Conservation (phyloP, 2,888 invertebrate genomes). For the Invenusta paracnida region DNA sequence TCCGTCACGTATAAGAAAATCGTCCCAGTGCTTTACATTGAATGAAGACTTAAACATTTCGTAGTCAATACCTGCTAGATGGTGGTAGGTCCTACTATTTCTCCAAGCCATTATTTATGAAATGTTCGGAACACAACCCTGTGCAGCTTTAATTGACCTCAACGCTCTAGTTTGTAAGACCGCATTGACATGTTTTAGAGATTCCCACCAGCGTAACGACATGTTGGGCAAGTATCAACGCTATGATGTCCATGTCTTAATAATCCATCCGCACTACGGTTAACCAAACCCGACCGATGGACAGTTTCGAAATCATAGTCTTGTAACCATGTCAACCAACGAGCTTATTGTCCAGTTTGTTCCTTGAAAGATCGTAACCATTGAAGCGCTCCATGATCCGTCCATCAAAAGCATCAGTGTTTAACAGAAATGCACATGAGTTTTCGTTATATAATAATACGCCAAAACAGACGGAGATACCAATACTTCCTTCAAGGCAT, state of each 20-base stretch:
- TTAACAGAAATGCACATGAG: not conserved
- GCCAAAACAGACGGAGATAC: not conserved
- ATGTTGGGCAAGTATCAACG: not conserved
- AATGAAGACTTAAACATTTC: not conserved
- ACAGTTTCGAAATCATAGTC: conserved; percentile 55
- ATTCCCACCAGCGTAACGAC: not conserved
- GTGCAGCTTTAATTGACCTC: not conserved
- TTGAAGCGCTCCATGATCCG: conserved; percentile 62
- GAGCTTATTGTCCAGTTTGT: conserved; percentile 58
- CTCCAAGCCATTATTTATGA: not conserved
- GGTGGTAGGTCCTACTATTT: not conserved
- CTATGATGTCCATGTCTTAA: conserved; percentile 48
- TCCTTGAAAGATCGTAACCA: conserved; percentile 60
- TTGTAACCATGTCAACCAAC: conserved; percentile 61
- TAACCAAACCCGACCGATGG: conserved; percentile 57
- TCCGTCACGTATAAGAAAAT: not conserved
- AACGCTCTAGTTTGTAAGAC: not conserved
- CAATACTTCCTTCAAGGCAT: not conserved
- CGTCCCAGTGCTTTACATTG: not conserved
- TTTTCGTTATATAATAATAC: not conserved
- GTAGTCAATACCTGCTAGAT: not conserved
- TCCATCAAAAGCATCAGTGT: conserved; percentile 48
- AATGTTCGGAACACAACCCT: not conserved
- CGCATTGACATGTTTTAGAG: not conserved
- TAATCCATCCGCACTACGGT: conserved; percentile 58